Base-by-base conservation (phyloP, 2,888 invertebrate genomes). In the Heliconius ethilla region DNA sequence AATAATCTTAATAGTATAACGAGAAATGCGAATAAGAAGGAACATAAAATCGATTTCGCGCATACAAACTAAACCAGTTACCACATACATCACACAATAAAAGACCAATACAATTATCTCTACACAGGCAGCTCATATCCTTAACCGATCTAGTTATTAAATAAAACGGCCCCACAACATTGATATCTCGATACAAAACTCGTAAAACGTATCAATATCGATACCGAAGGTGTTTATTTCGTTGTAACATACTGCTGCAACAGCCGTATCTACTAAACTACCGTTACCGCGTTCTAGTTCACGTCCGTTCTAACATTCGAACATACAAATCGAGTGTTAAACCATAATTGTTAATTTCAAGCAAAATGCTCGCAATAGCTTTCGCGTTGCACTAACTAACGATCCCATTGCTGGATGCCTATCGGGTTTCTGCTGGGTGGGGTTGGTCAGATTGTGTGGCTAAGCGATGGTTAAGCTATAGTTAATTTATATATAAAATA, bases 261-360 rank as follows among this genome's bases (percentile, higher is more conserved):
- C 83, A 81, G 82, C 82, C 82, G 82, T 82, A 51, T 18, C 51
- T 51, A 18, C 51, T 81, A 83, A 82, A 85, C 82, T 81, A 82
- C 84, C 83, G 85, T 83, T 85, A 83, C 77, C 70, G 67, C 82
- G 82, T 81, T 82, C 84, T 83, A 83, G 80, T 83, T 81, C 81
- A 82, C 81, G 83, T 84, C 83, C 82, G 82, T 82, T 83, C 84
- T 79, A 83, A 83, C 84, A 87, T 87, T 84, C 83, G 85, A 86
- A 88, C 89, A 89, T 89, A 91, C 90, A 92, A 92, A 92, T 90
- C 90, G 86, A 89, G 89, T 88, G 89, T 88, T 87, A 84, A 84
- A 84, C 91, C 89, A 91, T 93, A 92, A 92, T 92, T 93, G 93
- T 94, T 93, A 93, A 93, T 94, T 92, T 93, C 90, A 87, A 90